Base-by-base conservation (phyloP, 2,113 vertebrate genomes). In the Eurystomus gularis region DNA sequence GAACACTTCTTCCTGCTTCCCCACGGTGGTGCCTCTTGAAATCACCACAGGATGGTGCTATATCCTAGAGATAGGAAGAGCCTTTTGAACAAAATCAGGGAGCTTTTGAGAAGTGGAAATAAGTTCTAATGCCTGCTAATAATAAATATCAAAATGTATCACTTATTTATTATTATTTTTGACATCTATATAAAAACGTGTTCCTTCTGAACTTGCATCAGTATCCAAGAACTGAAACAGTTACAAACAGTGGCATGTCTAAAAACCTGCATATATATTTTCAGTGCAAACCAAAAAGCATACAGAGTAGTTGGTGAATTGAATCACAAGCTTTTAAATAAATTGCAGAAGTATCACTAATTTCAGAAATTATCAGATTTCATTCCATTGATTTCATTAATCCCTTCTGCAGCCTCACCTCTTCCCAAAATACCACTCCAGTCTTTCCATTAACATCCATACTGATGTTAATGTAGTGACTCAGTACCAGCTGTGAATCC, bases 21-120 rank as follows among this genome's bases (percentile, higher is more conserved):
- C 5, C 8, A 60, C 2, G 1, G 1, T 57, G 42, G 13, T 82
- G 16, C n/a, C 72, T 37, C 11, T 3, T 1, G n/a, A 13, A 29
- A 39, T 3, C 35, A 26, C 90, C 94, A 75, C 79, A 10, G 1
- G 64, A 39, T 23, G 92, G 68, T 58, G 82, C 55, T 77, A 26
- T 51, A 26, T 39, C 33, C 80, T 48, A 66, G 77, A 39, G 29
- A 13, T 4, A 42, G 1, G 3, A 17, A 24, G 52, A 26, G 10
- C 6, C 18, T 21, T 16, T 33, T 26, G 35, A 1, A 51, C 42
- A 39, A 21, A 18, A 9, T 0, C 0, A 5, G 3, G 2, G 8
- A 0, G 1, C 42, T 8, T 57, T 10, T 24, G 31, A 11, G 73
- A 40, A 4, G 8, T 42, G 28, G 70, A 78, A 90, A 3, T 31